phyloP scores from a whole-genome alignment of 2,888 invertebrate genomes.

The Terebella lapidaria region DNA sequence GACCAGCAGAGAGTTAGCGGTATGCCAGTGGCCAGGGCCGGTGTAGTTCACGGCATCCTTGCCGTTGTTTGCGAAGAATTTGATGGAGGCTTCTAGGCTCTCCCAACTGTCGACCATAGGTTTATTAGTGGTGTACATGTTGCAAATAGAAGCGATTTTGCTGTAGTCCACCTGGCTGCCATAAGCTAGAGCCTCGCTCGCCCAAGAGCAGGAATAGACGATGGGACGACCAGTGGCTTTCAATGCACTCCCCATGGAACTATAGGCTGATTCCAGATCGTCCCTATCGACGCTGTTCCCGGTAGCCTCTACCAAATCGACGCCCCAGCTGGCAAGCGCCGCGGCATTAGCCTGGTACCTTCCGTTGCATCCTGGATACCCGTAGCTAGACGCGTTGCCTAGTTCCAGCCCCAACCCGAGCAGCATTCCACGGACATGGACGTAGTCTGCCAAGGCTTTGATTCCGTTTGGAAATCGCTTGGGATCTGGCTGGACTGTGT shows the following conservation, averaged over 20 bases:
- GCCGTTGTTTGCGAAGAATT: constrained; percentile 90
- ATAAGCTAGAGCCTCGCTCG: constrained; percentile 69
- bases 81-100: constrained; percentile 83
- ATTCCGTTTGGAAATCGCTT: constrained; percentile 87
- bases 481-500: constrained; percentile 77
- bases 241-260: not conserved
- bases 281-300: not conserved
- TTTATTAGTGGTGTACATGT: constrained; percentile 88
- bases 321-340: constrained; percentile 87
- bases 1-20: constrained; percentile 60
- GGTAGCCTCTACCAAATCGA: constrained; percentile 86
- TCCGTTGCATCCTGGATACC: constrained; percentile 89
- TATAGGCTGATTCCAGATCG: constrained; percentile 1
- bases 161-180: constrained; percentile 1
- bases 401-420: constrained; percentile 97
- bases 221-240: constrained; percentile 66
- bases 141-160: constrained; percentile 79
- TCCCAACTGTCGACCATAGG: constrained; percentile 92
- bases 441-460: constrained; percentile 78
- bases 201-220: constrained; percentile 97
- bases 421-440: constrained; percentile 68
- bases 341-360: constrained; percentile 80
- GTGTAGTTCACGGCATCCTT: constrained; percentile 78
- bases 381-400: constrained; percentile 93
- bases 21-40: constrained; percentile 17